Evolutionary conservation across 2,888 invertebrate species (phyloP).

Genomic region (Mesoligia furuncula): DNA sequence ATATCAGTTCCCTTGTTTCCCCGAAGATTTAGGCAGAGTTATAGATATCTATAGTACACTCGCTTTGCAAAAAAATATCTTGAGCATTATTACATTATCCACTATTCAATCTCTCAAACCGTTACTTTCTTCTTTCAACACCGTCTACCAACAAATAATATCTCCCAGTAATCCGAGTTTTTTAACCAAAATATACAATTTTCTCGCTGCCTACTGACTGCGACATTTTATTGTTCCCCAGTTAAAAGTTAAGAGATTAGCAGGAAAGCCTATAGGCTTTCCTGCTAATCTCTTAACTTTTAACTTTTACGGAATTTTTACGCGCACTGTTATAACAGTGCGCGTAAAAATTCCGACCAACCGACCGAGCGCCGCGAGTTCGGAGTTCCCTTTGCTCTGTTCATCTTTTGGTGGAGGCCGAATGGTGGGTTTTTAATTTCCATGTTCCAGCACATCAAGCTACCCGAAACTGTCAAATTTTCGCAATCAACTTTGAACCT

Average conservation of each 20-base stretch:
- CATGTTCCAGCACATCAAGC: no score
- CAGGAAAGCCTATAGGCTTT: constrained; percentile 67
- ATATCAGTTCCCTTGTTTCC: no score
- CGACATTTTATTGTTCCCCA: constrained; percentile 74
- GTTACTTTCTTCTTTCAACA: constrained; percentile 31
- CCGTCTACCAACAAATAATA: constrained; percentile 35
- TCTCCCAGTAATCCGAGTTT: constrained; percentile 49
- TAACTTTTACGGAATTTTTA: no score
- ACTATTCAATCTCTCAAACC: constrained; percentile 16
- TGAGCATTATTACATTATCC: background rate
- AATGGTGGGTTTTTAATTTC: background rate
- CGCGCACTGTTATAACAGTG: no score
- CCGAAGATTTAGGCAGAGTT: no score
- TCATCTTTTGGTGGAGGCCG: background rate
- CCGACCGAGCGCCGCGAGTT: constrained; percentile 62
- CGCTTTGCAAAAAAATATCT: background rate
- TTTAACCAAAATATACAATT: constrained; percentile 58
- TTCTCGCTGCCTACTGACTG: constrained; percentile 62
- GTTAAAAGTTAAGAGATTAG: constrained; percentile 84
- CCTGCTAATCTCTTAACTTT: no score
- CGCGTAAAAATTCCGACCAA: constrained; percentile 74
- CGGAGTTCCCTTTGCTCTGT: constrained; percentile 37
- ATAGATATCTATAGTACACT: background rate
- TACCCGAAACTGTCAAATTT: no score
- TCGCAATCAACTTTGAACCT: no score